These are phyloP conservation scores for Ceratothoa steindachneri DNA, from an alignment of 2,888 invertebrate species.

Conservation along the genomic window DNA sequence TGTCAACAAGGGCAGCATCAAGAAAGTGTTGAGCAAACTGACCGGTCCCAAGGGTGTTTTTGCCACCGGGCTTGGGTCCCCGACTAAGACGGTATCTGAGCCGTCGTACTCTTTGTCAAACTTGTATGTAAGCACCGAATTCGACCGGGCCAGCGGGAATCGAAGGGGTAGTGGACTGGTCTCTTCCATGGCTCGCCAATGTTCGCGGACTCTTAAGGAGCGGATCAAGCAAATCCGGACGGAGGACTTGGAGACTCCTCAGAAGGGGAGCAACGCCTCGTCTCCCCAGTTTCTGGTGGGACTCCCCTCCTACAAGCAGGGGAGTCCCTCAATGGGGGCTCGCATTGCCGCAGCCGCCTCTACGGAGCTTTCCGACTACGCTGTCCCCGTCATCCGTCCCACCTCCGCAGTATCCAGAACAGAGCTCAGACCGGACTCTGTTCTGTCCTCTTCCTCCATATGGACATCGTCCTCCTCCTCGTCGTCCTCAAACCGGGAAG, in stretches of 20 bases:
- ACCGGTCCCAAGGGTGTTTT: constrained; percentile 27
- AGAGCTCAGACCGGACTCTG: constrained; percentile 50
- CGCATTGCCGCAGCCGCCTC: constrained; percentile 70
- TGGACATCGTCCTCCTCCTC: constrained; percentile 46
- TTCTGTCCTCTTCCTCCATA: constrained; percentile 58
- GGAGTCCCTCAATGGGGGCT: constrained; percentile 76
- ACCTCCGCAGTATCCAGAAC: constrained; percentile 50
- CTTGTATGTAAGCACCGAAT: constrained; percentile 20
- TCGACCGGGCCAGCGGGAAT: constrained; percentile 18
- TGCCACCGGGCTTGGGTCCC: too few species aligned
- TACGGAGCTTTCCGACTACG: constrained; percentile 65
- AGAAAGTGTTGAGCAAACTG: constrained; percentile 32
- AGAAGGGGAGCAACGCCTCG: constrained; percentile 31
- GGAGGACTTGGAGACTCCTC: constrained; percentile 47
- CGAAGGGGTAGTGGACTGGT: constrained; percentile 50
- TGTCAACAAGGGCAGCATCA: constrained; percentile 25
- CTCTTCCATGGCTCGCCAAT: constrained; percentile 52
- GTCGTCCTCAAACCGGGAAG: constrained; percentile 52
- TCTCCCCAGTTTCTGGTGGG: constrained; percentile 33
- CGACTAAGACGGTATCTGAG: constrained; percentile 16
- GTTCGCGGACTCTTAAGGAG: constrained; percentile 53
- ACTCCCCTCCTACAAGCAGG: constrained; percentile 58
- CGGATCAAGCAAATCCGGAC: constrained; percentile 51
- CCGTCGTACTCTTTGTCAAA: constrained; percentile 29
- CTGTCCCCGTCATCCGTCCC: constrained; percentile 70